phyloP scores from a whole-genome alignment of 2,113 vertebrate species.

The Scolopax mira region DNA sequence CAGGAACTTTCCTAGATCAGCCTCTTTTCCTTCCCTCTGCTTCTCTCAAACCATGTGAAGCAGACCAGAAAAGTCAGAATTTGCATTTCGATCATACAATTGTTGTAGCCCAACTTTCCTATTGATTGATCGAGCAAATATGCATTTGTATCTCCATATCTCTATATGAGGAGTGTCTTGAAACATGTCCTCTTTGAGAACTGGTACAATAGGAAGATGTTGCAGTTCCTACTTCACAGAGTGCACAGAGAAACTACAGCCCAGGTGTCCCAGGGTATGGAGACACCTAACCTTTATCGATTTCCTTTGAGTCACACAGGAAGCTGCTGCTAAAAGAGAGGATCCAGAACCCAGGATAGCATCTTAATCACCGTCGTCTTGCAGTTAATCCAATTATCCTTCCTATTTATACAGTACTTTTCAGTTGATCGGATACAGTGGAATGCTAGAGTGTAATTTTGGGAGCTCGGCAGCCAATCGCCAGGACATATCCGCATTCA shows the following conservation, averaged over 20 bases:
- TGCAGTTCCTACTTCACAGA: background rate
- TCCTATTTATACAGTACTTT: background rate
- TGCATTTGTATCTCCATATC: background rate
- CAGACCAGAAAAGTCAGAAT: background rate
- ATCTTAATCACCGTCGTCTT: background rate
- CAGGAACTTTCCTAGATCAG: background rate
- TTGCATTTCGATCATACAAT: background rate
- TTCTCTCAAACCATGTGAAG: background rate
- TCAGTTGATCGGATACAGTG: background rate
- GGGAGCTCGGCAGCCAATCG: background rate
- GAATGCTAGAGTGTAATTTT: background rate
- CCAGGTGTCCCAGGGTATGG: background rate
- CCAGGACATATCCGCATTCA: background rate
- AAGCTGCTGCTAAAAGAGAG: background rate
- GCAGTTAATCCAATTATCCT: background rate
- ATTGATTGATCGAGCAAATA: background rate
- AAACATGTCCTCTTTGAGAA: background rate
- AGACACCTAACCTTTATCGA: background rate
- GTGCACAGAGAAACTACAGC: background rate
- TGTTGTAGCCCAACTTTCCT: background rate
- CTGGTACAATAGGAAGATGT: background rate
- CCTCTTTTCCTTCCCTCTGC: background rate
- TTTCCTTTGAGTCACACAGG: background rate
- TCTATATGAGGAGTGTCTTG: background rate
- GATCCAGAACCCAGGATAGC: background rate